Conservation (phyloP, 2,113 vertebrate genomes). For the Silurus glanis region DNA sequence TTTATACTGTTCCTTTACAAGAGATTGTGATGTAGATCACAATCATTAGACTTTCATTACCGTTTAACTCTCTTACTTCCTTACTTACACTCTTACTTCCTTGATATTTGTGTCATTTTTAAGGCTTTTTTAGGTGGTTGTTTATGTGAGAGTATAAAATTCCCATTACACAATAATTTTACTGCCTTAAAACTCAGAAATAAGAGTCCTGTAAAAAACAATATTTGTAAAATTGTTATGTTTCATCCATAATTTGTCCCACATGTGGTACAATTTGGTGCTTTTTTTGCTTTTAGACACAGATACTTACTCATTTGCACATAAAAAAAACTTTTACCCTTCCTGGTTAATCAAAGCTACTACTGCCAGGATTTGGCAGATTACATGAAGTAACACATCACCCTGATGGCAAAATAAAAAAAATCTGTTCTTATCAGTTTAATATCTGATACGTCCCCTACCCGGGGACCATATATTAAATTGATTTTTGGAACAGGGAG, state of each 20-base stretch:
- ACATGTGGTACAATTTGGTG: background rate
- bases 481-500: too few relatives aligned
- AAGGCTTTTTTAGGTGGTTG: background rate
- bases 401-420: background rate
- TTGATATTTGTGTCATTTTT: background rate
- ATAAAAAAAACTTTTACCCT: background rate
- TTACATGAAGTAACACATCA: background rate
- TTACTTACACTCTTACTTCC: too few relatives aligned
- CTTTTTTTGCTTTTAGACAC: background rate
- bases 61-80: too few relatives aligned
- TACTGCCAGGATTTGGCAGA: background rate
- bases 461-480: too few relatives aligned
- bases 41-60: too few relatives aligned
- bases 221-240: background rate
- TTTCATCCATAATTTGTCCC: background rate
- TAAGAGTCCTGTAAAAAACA: background rate
- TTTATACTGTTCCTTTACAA: background rate
- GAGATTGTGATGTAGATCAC: background rate
- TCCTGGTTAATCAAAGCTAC: background rate
- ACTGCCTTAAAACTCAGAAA: background rate
- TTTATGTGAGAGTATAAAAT: background rate
- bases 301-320: background rate
- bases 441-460: too few relatives aligned
- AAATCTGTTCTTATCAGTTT: too few relatives aligned
- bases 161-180: background rate